Evolutionary conservation across 2,888 invertebrate species (phyloP).

Genomic region (Drosophila pseudotakahashii): DNA sequence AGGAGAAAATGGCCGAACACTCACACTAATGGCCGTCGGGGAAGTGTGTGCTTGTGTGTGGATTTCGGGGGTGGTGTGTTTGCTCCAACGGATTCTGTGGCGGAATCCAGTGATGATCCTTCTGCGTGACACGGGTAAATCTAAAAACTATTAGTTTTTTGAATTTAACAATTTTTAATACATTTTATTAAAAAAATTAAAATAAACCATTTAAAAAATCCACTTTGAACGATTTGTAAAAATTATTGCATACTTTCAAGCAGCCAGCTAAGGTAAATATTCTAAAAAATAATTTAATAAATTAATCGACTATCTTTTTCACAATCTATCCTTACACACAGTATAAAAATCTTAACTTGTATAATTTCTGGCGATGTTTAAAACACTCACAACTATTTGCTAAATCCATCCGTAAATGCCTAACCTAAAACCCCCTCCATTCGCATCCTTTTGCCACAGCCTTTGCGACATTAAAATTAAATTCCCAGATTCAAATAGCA

Average conservation of each 20-base stretch:
- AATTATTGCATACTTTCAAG: no score
- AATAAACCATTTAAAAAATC: no score
- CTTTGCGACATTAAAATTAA: conserved; percentile 57
- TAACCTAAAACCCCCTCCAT: neutral
- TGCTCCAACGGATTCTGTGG: conserved; percentile 4
- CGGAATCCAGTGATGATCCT: conserved; percentile 7
- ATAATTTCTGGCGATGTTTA: neutral
- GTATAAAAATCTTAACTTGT: no score
- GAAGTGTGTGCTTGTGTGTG: conserved; percentile 34
- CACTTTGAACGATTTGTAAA: no score
- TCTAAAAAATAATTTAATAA: no score
- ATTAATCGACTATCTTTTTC: no score
- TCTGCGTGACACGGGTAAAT: neutral
- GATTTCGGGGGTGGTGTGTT: conserved; percentile 6
- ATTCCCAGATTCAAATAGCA: conserved; percentile 59
- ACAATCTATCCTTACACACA: no score
- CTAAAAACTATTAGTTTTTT: no score
- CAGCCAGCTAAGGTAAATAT: no score
- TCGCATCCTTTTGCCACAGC: conserved; percentile 9
- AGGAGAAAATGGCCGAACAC: conserved; percentile 65
- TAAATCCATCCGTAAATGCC: neutral
- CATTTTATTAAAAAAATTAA: no score
- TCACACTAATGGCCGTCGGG: conserved; percentile 60
- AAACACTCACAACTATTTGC: neutral
- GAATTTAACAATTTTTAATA: no score